phyloP scores from a whole-genome alignment of 2,113 vertebrate species.

The Lagopus muta region DNA sequence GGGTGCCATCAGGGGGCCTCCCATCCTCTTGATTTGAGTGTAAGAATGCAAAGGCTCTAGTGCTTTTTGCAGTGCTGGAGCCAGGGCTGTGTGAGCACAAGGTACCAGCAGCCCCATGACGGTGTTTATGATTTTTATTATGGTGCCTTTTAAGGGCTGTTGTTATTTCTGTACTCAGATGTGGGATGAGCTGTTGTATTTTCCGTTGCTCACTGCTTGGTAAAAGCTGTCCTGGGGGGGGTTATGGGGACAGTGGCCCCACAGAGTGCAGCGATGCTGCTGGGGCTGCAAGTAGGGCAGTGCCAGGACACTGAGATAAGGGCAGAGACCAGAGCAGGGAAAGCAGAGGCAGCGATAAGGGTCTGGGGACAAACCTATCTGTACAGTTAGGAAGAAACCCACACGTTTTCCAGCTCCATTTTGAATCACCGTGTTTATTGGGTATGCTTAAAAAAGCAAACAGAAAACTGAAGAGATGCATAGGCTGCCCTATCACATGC shows the following conservation, averaged over 20 bases:
- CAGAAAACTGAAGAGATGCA: not conserved
- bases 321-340: not conserved
- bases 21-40: too few species aligned
- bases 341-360: not conserved
- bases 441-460: not conserved
- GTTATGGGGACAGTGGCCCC: not conserved
- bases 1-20: too few species aligned
- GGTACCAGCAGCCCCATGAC: too few species aligned
- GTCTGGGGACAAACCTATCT: not conserved
- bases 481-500: not conserved
- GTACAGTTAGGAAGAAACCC: not conserved
- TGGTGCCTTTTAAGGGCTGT: not conserved
- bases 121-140: not conserved
- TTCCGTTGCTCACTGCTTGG: not conserved
- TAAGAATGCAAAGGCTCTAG: too few species aligned
- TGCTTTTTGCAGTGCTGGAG: too few species aligned
- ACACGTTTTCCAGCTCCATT: not conserved
- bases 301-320: not conserved
- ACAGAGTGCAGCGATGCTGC: not conserved
- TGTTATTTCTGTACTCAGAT: not conserved
- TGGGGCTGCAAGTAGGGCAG: not conserved
- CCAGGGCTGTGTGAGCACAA: too few species aligned
- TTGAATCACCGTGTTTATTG: conserved; percentile 43
- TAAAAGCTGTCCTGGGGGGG: not conserved
- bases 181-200: not conserved